Conservation (phyloP, 2,888 invertebrate genomes). For the Amitus sp. region DNA sequence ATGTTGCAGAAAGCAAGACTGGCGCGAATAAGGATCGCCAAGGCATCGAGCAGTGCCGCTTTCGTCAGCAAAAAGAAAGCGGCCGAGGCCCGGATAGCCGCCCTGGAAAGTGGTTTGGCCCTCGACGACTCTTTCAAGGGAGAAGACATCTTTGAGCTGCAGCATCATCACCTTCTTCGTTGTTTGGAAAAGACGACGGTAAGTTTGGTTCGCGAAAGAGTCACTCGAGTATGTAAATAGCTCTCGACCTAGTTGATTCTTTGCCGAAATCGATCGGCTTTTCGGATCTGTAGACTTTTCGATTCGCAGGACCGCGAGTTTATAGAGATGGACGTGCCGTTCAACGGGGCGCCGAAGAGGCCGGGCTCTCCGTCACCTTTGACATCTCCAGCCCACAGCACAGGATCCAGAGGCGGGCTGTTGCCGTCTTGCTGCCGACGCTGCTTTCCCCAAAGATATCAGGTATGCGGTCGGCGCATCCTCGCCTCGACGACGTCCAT, state of each 20-base stretch:
- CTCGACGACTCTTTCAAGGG: slow-evolving; percentile 89
- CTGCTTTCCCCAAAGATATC: slow-evolving; percentile 89
- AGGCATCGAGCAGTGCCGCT: slow-evolving; percentile 98
- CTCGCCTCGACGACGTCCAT: slow-evolving; percentile 63
- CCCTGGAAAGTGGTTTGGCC: slow-evolving; percentile 92
- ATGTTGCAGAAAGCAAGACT: slow-evolving; percentile 96
- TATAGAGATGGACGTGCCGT: slow-evolving; percentile 94
- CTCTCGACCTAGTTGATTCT: no score
- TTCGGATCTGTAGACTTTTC: no score
- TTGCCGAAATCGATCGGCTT: no score
- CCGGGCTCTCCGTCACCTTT: slow-evolving; percentile 89
- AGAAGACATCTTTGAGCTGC: slow-evolving; percentile 98
- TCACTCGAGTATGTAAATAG: no score
- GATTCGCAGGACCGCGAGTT: slow-evolving; percentile 92
- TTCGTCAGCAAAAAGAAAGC: slow-evolving; percentile 99
- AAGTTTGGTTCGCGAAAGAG: no score
- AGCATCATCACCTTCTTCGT: slow-evolving; percentile 97
- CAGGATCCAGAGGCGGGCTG: slow-evolving; percentile 75
- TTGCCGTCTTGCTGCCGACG: slow-evolving; percentile 85
- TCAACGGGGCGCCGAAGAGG: slow-evolving; percentile 92
- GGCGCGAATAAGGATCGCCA: slow-evolving; percentile 97
- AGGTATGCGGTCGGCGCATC: slow-evolving; percentile 72
- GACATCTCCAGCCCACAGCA: slow-evolving; percentile 88
- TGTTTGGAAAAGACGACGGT: slow-evolving; percentile 99
- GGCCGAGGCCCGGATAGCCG: slow-evolving; percentile 93